A percentile compares a stretch with the other conserved stretches of the same genome.
Evolutionary conservation across 1,140 invertebrate genomes (phyloP).

Genomic region (Chrysomallon squamiferum): DNA sequence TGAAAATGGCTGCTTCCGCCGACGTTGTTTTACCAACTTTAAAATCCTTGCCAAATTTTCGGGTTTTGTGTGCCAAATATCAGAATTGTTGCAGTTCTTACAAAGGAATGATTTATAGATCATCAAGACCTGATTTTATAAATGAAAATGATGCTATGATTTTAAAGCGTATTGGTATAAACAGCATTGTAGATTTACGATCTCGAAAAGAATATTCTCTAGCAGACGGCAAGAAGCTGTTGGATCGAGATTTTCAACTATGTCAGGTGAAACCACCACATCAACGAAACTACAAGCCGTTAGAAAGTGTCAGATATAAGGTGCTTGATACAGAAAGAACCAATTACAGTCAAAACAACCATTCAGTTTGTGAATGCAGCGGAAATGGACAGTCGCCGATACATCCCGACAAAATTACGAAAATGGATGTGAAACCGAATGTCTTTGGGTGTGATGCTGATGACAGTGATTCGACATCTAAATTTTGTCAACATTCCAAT

Average conservation of each 20-base stretch:
- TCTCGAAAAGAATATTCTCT: slow-evolving; percentile 34
- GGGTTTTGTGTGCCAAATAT: slow-evolving; percentile 15
- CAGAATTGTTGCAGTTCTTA: not conserved
- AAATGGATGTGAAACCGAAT: no score
- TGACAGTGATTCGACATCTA: not conserved
- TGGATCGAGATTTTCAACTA: slow-evolving; percentile 37
- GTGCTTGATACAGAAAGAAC: not conserved
- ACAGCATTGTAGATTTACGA: slow-evolving; percentile 46
- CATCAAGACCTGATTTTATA: slow-evolving; percentile 48
- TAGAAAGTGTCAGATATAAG: slow-evolving; percentile 28
- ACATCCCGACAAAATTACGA: no score
- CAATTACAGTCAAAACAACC: not conserved
- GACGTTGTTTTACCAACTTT: not conserved
- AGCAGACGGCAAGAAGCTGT: slow-evolving; percentile 24
- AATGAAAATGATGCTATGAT: slow-evolving; percentile 22
- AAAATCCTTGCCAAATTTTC: slow-evolving; percentile 19
- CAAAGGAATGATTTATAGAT: slow-evolving; percentile 34
- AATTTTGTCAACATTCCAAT: not conserved
- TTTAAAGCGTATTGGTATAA: slow-evolving; percentile 37
- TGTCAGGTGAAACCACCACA: slow-evolving; percentile 36
- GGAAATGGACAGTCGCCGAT: no score
- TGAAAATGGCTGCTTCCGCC: slow-evolving; percentile 4
- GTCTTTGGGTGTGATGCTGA: no score
- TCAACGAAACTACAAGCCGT: slow-evolving; percentile 27
- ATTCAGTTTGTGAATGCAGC: not conserved